Evolutionary conservation across 2,113 vertebrate genomes (phyloP).

Genomic region (Ammodytes dubius): DNA sequence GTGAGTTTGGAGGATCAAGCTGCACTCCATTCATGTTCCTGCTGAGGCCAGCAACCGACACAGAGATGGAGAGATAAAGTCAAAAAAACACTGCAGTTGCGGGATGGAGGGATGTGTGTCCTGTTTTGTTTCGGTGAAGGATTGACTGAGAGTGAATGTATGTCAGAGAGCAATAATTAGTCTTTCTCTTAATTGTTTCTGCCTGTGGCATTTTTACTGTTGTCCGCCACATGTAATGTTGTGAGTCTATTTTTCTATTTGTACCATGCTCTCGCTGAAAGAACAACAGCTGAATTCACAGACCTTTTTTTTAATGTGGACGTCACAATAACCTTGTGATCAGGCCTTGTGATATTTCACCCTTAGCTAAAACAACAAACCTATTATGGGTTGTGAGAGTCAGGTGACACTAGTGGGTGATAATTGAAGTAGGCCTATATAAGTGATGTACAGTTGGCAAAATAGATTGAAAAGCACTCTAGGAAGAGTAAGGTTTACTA

Average conservation of each 20-base stretch:
- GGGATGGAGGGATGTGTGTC: neutral
- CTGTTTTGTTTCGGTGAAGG: conserved; percentile 41
- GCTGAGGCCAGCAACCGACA: conserved; percentile 48
- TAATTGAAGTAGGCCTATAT: neutral
- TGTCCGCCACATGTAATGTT: conserved; percentile 20
- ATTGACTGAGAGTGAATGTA: conserved; percentile 48
- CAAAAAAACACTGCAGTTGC: conserved; percentile 27
- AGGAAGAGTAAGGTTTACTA: neutral
- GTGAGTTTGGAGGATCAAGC: conserved; percentile 13
- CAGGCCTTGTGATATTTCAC: conserved; percentile 5
- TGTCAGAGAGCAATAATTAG: conserved; percentile 38
- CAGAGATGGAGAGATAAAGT: conserved; percentile 46
- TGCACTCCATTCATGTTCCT: conserved; percentile 31
- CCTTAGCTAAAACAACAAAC: neutral
- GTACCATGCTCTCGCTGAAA: neutral
- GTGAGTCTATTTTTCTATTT: conserved; percentile 10
- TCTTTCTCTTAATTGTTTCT: conserved; percentile 46
- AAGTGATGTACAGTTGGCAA: neutral
- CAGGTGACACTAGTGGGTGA: neutral
- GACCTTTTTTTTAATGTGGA: conserved; percentile 1
- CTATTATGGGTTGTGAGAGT: neutral
- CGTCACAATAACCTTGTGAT: conserved; percentile 40
- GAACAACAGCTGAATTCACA: conserved; percentile 15
- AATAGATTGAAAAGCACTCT: neutral
- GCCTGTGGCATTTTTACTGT: conserved; percentile 48